Evolutionary conservation across 2,888 invertebrate species (phyloP), one percentile per base, ranked within the genome.

Genomic region (Metacarcinus magister): DNA sequence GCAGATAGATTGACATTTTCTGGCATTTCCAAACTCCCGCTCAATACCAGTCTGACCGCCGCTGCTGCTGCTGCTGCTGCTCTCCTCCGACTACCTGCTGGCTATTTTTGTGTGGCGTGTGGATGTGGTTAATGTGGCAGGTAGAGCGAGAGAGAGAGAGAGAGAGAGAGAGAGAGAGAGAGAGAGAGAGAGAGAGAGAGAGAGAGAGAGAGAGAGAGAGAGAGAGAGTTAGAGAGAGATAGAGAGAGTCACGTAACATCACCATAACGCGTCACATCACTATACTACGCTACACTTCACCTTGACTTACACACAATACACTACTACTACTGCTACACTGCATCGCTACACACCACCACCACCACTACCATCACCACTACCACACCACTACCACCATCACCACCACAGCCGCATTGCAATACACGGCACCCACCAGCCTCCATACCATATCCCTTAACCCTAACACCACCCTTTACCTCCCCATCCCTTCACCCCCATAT

Each of bases 21-120:
- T 82, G 82, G 82, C 82, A 82, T 82, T 82, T 82, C 82, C 82
- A 82, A 82, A 82, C 82, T 82, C 67, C 67, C 32, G 28, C 32
- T 32, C 28, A 32, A 32, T 32, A 28, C 82, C 82, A 8, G 82
- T 5, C 32, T 32, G 28, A 10, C 82, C 32, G 5, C 82, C 82
- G 82, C 32, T 8, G 60, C 23, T n/a, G 67, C 67, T 7, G n/a
- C 67, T n/a, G 67, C 13, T 10, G 23, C n/a, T 23, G 23, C 16
- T 4, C 67, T 16, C 67, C 67, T 23, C 67, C 67, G 5, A 8
- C n/a, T 67, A 19, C 67, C 23, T 23, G 67, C 10, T 19, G 23
- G 67, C 67, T 67, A 67, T 67, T 67, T 67, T 67, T 67, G 67
- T 23, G 67, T 19, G 23, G 1, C 1, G 67, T 19, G 67, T 67